Evolutionary conservation across 2,888 invertebrate species (phyloP).

Genomic region (Lasioglossum figueresi): DNA sequence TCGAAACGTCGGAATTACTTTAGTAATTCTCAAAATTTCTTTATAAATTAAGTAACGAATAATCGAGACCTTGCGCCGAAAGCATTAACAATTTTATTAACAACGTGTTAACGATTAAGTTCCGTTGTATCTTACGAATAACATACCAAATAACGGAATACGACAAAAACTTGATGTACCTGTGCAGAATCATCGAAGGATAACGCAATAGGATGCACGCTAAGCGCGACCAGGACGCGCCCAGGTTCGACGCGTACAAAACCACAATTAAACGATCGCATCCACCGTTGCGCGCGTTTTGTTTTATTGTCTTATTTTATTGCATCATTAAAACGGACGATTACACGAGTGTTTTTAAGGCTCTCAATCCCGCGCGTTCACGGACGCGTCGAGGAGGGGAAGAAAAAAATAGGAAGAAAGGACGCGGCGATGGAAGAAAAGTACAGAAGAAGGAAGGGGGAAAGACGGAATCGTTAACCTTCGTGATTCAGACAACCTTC

Average conservation of each 20-base stretch:
- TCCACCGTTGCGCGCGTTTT: slow-evolving; percentile 27
- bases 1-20: too few species aligned
- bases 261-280: background rate
- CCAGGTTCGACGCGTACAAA: too few species aligned
- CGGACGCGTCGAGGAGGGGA: background rate
- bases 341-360: slow-evolving; percentile 11
- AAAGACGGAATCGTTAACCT: slow-evolving; percentile 44
- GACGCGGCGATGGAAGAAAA: background rate
- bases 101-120: too few species aligned
- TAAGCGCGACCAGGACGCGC: background rate
- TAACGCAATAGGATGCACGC: background rate
- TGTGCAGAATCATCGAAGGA: background rate
- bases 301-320: slow-evolving; percentile 41
- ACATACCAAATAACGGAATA: too few species aligned
- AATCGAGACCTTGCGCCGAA: too few species aligned
- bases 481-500: slow-evolving; percentile 46
- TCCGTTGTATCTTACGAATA: too few species aligned
- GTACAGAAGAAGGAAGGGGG: slow-evolving; percentile 15
- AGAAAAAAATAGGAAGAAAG: slow-evolving; percentile 1
- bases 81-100: too few species aligned
- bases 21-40: too few species aligned
- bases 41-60: too few species aligned
- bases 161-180: background rate
- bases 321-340: slow-evolving; percentile 41
- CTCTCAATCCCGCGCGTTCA: background rate